phyloP scores from a whole-genome alignment of 2,888 invertebrate species.

The Thelaira solivaga region DNA sequence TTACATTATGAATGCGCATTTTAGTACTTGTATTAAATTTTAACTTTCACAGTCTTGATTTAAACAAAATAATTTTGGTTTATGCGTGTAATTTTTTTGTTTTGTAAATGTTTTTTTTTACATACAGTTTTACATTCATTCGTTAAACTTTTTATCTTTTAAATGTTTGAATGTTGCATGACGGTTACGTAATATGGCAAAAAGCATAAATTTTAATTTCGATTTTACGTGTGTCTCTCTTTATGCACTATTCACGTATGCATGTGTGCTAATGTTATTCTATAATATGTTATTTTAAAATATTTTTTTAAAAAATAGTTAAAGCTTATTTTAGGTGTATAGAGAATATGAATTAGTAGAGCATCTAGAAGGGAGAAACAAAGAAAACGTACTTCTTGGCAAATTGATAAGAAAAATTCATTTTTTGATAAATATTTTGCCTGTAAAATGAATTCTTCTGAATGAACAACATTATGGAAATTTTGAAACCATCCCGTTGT shows the following conservation, averaged over 20 bases:
- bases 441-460: no score
- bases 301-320: no score
- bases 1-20: neutral
- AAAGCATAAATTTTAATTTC: conserved; percentile 38
- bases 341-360: no score
- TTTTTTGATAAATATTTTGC: no score
- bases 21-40: neutral
- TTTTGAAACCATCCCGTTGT: no score
- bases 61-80: neutral
- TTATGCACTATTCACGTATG: neutral
- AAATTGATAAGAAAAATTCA: no score
- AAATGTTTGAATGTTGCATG: conserved; percentile 37
- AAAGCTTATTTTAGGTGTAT: no score
- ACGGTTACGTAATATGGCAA: conserved; percentile 37
- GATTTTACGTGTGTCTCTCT: conserved; percentile 1
- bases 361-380: no score
- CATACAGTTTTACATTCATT: conserved; percentile 42
- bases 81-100: neutral
- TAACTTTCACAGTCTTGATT: neutral
- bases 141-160: conserved; percentile 15
- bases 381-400: no score
- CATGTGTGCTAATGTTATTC: neutral
- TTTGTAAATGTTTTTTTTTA: conserved; percentile 13
- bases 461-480: no score
- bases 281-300: conserved; percentile 13